Percentiles rank a stretch among this genome's conserved stretches.
Evolutionary conservation across 2,113 vertebrate species (phyloP).

Genomic region (Zonotrichia leucophrys): DNA sequence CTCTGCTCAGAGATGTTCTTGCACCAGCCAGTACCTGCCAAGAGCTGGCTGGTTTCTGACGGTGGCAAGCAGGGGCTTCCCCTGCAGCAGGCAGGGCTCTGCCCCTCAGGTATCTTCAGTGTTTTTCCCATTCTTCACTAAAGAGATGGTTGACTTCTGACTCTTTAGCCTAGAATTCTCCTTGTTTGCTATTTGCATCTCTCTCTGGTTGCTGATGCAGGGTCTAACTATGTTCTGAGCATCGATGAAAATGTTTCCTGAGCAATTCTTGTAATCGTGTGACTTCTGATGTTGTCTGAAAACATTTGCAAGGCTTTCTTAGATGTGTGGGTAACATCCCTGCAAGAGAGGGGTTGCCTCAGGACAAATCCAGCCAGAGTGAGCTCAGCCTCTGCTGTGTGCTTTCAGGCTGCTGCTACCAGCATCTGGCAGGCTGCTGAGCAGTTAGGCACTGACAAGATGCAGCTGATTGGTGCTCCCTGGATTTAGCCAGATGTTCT

Average conservation of each 20-base stretch:
- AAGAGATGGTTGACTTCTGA: background rate
- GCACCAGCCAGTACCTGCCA: background rate
- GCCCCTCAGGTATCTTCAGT: background rate
- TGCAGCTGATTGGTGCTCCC: background rate
- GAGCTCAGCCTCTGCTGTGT: fast-evolving
- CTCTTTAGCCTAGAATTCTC: background rate
- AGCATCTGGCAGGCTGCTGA: conserved; percentile 14
- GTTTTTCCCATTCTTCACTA: background rate
- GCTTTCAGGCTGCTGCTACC: background rate
- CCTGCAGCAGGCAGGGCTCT: background rate
- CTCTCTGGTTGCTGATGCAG: background rate
- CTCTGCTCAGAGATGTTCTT: background rate
- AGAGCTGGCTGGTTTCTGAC: background rate
- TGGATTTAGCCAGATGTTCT: conserved; percentile 42
- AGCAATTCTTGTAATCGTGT: background rate
- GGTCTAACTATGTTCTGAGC: background rate
- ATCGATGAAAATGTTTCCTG: background rate
- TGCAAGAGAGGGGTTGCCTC: background rate
- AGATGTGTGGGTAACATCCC: background rate
- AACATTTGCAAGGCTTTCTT: background rate
- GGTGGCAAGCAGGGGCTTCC: background rate
- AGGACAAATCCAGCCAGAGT: background rate
- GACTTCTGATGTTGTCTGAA: background rate
- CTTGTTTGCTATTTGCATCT: background rate
- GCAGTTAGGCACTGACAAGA: background rate